Conservation (phyloP, 2,113 vertebrate species). For the Motacilla tschutschensis region DNA sequence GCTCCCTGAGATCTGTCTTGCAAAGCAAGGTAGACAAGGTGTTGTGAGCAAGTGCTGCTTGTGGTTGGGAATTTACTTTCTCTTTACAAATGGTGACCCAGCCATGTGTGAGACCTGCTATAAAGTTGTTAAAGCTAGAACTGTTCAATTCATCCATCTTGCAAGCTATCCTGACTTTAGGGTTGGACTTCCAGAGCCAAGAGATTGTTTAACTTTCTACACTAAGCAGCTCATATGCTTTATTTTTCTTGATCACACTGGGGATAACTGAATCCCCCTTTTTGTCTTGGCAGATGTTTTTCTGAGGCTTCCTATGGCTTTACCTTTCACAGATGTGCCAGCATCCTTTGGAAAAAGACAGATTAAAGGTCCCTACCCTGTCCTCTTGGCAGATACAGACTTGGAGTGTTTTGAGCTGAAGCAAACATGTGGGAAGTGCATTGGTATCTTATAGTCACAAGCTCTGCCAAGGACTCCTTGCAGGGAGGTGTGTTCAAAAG, state of each 20-base stretch:
- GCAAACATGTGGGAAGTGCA: rapidly evolving
- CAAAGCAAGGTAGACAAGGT: not conserved
- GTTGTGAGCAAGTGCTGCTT: not conserved
- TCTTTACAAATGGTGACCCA: not conserved
- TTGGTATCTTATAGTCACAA: not conserved
- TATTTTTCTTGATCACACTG: not conserved
- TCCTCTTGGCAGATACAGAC: rapidly evolving
- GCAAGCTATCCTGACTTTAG: not conserved
- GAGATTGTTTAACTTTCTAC: not conserved
- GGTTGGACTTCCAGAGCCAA: not conserved
- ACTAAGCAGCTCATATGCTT: not conserved
- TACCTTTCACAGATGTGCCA: not conserved
- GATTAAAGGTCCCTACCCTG: not conserved
- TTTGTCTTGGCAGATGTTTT: not conserved
- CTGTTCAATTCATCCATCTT: not conserved
- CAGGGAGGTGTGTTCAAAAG: not conserved
- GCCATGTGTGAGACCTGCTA: not conserved
- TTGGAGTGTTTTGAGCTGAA: not conserved
- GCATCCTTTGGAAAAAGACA: not conserved
- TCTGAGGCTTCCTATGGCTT: not conserved
- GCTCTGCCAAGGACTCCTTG: not conserved
- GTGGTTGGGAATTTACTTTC: not conserved
- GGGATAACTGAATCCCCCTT: not conserved
- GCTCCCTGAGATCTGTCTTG: not conserved
- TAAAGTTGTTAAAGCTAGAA: not conserved